Conservation (phyloP, 2,797 vertebrate species). For the Amniataba percoides region DNA sequence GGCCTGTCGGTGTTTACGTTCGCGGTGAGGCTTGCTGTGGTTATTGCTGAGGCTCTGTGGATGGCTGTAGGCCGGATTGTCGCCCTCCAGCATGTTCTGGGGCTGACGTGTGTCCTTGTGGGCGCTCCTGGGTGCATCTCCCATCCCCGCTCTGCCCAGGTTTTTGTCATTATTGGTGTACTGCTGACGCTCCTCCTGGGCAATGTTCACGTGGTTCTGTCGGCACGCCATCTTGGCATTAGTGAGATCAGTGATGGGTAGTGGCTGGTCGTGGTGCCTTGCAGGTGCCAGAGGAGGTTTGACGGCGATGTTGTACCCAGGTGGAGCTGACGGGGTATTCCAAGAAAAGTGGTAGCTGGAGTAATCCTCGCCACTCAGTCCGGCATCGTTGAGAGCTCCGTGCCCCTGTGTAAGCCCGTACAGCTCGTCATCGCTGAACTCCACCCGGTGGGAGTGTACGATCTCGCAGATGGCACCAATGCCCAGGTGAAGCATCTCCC, state of each 20-base stretch:
- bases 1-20: conserved; percentile 79
- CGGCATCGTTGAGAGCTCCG: conserved; percentile 37
- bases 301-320: conserved; percentile 91
- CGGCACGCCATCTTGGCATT: conserved; percentile 89
- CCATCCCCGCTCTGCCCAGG: conserved; percentile 71
- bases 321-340: conserved; percentile 91
- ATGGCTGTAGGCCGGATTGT: conserved; percentile 86
- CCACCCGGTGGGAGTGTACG: conserved; percentile 78
- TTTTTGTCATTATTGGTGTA: conserved; percentile 88
- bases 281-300: conserved; percentile 79
- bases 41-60: conserved; percentile 80
- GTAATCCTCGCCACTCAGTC: conserved; percentile 72
- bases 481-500: conserved; percentile 97
- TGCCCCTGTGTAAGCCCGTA: conserved; percentile 58
- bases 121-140: conserved; percentile 72
- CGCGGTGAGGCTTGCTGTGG: conserved; percentile 83
- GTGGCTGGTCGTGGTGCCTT: conserved; percentile 76
- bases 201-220: conserved; percentile 94
- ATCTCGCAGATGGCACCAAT: conserved; percentile 92
- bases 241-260: conserved; percentile 89
- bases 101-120: conserved; percentile 86
- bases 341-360: conserved; percentile 91
- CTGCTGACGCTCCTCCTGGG: conserved; percentile 89
- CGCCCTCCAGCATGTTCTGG: conserved; percentile 88
- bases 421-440: conserved; percentile 62